Percentiles rank a stretch among this genome's conserved stretches.
Conservation (phyloP, 2,797 vertebrate genomes). For the Platalea minor region DNA sequence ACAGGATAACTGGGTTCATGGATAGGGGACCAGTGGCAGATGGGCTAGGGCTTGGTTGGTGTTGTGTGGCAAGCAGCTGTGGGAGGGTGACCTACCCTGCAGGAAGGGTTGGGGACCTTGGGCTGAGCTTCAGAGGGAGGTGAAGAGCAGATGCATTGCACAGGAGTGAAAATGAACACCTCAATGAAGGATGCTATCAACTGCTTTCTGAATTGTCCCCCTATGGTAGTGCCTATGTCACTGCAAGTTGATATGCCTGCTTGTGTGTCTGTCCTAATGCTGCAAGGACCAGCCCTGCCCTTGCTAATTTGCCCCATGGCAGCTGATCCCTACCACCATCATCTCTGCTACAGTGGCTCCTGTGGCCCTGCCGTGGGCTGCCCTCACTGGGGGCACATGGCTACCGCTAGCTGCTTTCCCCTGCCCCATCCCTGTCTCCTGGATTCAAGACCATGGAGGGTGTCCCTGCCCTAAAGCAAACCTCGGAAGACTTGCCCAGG, state of each 20-base stretch:
- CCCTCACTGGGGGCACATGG: neutral
- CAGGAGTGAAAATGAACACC: neutral
- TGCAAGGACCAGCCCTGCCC: neutral
- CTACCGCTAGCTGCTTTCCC: neutral
- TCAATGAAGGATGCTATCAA: fast-evolving
- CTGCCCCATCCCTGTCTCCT: neutral
- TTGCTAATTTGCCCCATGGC: neutral
- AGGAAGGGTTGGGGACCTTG: neutral
- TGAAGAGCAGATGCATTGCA: neutral
- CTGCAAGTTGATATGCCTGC: fast-evolving
- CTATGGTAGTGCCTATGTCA: fast-evolving
- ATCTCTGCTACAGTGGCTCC: neutral
- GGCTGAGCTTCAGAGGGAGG: neutral
- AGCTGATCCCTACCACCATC: neutral
- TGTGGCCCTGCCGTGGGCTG: neutral
- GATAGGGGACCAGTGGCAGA: neutral
- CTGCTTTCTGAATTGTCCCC: neutral
- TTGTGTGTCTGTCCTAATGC: neutral
- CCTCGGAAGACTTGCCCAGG: neutral
- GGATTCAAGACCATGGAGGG: neutral
- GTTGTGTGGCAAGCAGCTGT: neutral
- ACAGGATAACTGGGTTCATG: neutral
- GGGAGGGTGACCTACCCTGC: neutral
- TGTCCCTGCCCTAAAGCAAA: neutral
- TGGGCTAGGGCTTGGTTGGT: neutral